Evolutionary conservation across 2,888 invertebrate species (phyloP), one percentile per base, ranked within the genome.

Genomic region (Melanophora roralis): DNA sequence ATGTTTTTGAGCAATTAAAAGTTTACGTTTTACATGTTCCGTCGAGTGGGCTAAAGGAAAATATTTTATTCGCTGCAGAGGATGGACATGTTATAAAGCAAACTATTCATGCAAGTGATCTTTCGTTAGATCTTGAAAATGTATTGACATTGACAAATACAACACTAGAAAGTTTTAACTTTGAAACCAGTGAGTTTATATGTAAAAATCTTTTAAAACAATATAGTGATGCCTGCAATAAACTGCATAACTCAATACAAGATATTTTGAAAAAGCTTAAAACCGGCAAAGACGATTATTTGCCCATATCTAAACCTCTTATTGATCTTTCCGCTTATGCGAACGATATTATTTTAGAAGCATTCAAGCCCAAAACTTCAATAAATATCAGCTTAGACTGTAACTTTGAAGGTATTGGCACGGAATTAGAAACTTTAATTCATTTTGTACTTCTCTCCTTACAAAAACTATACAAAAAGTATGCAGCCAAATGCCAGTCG

Each of bases 11-110:
- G 82, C 96, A 97, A 86, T 93, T 94, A 83, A 89, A 91, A 72
- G 88, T 95, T 1, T 89, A 96, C 19, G 86, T 96, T 0, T 91
- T 93, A 84, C 92, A 93, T 78, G 92, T 92, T 72, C 94, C 94
- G 0, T 85, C 85, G 8, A 81, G 83, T 86, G 86, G 85, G 84
- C 38, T 51, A n/a, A 77, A 60, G 1, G 85, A 83, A 49, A 83
- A 85, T 19, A 78, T 82, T 6, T 74, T 86, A 2, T 32, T 88
- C 16, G 12, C 62, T 0, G 75, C 82, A 5, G 49, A 51, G 1
- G 81, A 72, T 2, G 45, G 11, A 16, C 0, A 65, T 83, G 0
- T 23, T 32, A 45, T 82, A 0, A 84, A 83, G 21, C 55, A 0
- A 83, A 83, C 19, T 53, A 53, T n/a, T 79, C 83, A 81, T 27